These are phyloP conservation scores for Scrobipalpa costella DNA, from an alignment of 2,888 invertebrate species.

Conservation along the genomic window DNA sequence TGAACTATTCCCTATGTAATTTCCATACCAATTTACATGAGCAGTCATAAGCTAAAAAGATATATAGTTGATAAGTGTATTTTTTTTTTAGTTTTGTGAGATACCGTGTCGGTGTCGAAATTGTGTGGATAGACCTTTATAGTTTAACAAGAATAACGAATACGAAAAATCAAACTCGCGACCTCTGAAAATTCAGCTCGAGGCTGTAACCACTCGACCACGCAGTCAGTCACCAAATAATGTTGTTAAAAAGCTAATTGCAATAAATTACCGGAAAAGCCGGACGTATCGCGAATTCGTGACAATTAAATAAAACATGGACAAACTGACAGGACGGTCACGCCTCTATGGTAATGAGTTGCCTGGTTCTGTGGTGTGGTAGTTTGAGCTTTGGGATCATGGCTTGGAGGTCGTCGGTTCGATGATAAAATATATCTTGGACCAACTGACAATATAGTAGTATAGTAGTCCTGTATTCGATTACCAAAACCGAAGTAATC, in stretches of 20 bases:
- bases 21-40: too few species aligned
- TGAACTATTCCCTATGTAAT: too few species aligned
- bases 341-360: background rate
- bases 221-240: background rate
- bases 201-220: background rate
- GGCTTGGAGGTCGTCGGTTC: too few species aligned
- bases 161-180: background rate
- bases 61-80: too few species aligned
- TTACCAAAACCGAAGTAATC: too few species aligned
- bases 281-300: slow-evolving; percentile 1
- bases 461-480: too few species aligned
- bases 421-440: too few species aligned
- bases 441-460: too few species aligned
- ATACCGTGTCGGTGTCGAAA: too few species aligned
- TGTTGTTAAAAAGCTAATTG: background rate
- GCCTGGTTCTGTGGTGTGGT: background rate
- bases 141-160: background rate
- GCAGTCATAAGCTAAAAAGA: too few species aligned
- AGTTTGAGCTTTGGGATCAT: background rate
- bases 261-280: slow-evolving; percentile 2
- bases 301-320: slow-evolving; percentile 13
- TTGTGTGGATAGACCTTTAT: too few species aligned
- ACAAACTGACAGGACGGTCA: background rate
- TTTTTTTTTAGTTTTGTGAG: too few species aligned
- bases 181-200: background rate